Evolutionary conservation across 2,113 vertebrate species (phyloP).

Genomic region (Proterorhinus semilunaris): DNA sequence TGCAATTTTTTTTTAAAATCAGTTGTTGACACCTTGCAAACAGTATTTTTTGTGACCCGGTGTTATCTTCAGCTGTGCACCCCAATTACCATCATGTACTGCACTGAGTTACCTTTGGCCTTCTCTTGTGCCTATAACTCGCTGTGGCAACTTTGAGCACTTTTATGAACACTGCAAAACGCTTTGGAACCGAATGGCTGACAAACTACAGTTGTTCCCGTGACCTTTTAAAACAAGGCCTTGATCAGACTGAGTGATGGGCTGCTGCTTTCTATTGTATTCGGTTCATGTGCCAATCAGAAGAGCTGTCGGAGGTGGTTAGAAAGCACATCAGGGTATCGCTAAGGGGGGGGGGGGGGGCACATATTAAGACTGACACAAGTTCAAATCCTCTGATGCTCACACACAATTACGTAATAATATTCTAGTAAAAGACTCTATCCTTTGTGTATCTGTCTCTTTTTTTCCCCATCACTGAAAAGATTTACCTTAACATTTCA

Average conservation of each 20-base stretch:
- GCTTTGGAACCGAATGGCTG: not conserved
- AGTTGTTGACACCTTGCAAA: no score
- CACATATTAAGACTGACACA: constrained; percentile 38
- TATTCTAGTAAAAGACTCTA: not conserved
- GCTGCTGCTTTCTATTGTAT: constrained; percentile 18
- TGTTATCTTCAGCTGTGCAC: no score
- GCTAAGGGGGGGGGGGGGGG: constrained; percentile 23
- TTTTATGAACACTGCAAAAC: not conserved
- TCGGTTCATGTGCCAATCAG: constrained; percentile 48
- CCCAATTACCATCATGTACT: no score
- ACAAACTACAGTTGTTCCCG: constrained; percentile 20
- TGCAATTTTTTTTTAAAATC: no score
- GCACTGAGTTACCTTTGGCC: no score
- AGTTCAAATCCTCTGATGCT: constrained; percentile 24
- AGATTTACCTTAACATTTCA: no score
- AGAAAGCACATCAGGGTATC: constrained; percentile 38
- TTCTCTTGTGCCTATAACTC: no score
- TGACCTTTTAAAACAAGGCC: constrained; percentile 24
- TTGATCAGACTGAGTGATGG: constrained; percentile 32
- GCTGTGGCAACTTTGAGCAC: not conserved
- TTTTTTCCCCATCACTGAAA: no score
- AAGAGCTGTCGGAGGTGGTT: constrained; percentile 39
- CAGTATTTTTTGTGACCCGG: no score
- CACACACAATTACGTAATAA: constrained; percentile 1
- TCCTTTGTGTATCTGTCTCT: no score